Evolutionary conservation across 2,888 invertebrate species (phyloP).

Genomic region (Diabrotica balteata): DNA sequence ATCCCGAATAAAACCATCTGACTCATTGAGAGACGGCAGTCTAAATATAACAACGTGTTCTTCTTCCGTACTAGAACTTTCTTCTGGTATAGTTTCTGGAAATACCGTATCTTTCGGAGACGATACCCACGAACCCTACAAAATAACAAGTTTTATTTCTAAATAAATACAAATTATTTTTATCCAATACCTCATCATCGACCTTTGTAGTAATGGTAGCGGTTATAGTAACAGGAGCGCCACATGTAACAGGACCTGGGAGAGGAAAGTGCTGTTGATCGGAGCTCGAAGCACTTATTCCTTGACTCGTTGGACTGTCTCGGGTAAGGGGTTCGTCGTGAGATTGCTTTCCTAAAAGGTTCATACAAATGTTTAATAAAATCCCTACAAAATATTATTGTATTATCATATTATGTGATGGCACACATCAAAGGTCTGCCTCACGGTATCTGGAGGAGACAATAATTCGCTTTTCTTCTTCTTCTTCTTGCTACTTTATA

Average conservation of each 20-base stretch:
- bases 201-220: conserved; percentile 59
- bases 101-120: conserved; percentile 89
- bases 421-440: too few relatives aligned
- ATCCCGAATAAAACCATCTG: conserved; percentile 76
- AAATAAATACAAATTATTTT: too few relatives aligned
- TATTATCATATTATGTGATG: too few relatives aligned
- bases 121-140: conserved; percentile 77
- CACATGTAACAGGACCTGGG: conserved; percentile 48
- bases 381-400: too few relatives aligned
- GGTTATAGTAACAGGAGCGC: conserved; percentile 56
- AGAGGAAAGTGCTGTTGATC: conserved; percentile 58
- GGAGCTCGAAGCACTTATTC: conserved; percentile 50
- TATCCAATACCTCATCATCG: conserved; percentile 66
- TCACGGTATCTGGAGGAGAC: too few relatives aligned
- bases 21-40: conserved; percentile 76
- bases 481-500: too few relatives aligned
- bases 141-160: conserved; percentile 15
- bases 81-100: conserved; percentile 92
- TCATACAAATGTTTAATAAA: too few relatives aligned
- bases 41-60: conserved; percentile 91
- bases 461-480: too few relatives aligned
- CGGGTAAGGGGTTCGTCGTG: conserved; percentile 57
- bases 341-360: conserved; percentile 47
- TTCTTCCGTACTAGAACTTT: conserved; percentile 90
- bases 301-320: conserved; percentile 70